Conservation (phyloP, 2,797 vertebrate species). For the Pipistrellus pipistrellus region DNA sequence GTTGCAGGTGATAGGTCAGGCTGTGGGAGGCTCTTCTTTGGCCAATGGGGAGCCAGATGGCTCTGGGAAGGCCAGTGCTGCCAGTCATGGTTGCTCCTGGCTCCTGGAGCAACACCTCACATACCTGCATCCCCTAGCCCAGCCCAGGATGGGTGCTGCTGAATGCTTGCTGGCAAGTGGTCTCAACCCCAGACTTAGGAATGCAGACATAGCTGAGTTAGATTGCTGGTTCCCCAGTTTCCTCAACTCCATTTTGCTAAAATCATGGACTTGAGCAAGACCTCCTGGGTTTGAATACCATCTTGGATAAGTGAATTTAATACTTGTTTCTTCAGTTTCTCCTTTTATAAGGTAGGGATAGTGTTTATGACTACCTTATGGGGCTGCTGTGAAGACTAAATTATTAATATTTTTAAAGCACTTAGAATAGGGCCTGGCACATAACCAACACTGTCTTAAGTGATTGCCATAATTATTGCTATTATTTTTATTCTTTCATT, state of each 20-base stretch:
- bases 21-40: neutral
- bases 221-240: neutral
- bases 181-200: neutral
- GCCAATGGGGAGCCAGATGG: neutral
- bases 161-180: neutral
- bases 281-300: neutral
- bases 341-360: neutral
- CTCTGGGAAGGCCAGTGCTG: neutral
- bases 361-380: neutral
- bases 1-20: neutral
- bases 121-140: neutral
- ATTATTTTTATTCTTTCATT: neutral
- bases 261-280: neutral
- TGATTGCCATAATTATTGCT: neutral
- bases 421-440: neutral
- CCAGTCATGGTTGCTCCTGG: no score
- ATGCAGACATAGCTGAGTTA: neutral
- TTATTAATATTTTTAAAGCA: neutral
- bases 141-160: neutral
- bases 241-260: neutral
- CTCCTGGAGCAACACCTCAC: neutral
- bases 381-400: neutral
- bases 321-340: neutral
- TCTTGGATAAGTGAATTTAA: neutral
- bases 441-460: neutral